Conservation (phyloP, 2,888 invertebrate species). For the Tineola bisselliella region DNA sequence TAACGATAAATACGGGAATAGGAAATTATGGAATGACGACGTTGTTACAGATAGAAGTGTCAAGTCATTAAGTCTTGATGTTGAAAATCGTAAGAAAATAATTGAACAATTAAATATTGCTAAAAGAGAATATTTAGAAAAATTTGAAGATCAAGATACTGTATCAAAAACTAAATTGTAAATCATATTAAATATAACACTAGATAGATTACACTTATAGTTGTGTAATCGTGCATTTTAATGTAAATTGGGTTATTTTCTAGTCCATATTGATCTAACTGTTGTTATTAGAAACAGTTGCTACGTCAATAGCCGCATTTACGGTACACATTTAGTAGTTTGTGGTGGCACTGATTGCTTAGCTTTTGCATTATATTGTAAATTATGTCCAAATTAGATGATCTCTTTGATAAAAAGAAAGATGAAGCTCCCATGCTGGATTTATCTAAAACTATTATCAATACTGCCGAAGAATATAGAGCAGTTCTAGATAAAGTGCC, state of each 20-base stretch:
- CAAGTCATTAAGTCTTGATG: conserved; percentile 39
- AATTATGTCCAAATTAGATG: conserved; percentile 78
- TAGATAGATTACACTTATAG: background rate
- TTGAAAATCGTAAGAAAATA: conserved; percentile 48
- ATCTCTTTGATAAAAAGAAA: conserved; percentile 85
- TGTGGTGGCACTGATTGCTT: background rate
- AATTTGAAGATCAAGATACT: conserved; percentile 28
- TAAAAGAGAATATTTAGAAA: conserved; percentile 41
- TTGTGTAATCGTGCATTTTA: conserved; percentile 39
- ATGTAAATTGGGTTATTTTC: conserved; percentile 38
- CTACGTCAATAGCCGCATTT: conserved; percentile 8
- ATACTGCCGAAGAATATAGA: conserved; percentile 83
- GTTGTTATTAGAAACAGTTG: background rate
- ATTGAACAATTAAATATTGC: conserved; percentile 45
- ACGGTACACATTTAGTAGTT: background rate
- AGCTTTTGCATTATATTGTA: background rate
- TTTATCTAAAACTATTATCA: conserved; percentile 80
- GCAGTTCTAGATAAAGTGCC: conserved; percentile 86
- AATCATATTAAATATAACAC: background rate
- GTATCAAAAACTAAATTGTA: conserved; percentile 28
- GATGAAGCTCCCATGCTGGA: conserved; percentile 86
- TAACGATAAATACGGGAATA: conserved; percentile 63
- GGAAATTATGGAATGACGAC: conserved; percentile 58
- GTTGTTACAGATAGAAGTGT: conserved; percentile 33
- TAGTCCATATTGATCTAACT: conserved; percentile 12